These are phyloP conservation scores for Sclerurus mexicanus DNA, from an alignment of 2,113 vertebrate species.

Conservation along the genomic window DNA sequence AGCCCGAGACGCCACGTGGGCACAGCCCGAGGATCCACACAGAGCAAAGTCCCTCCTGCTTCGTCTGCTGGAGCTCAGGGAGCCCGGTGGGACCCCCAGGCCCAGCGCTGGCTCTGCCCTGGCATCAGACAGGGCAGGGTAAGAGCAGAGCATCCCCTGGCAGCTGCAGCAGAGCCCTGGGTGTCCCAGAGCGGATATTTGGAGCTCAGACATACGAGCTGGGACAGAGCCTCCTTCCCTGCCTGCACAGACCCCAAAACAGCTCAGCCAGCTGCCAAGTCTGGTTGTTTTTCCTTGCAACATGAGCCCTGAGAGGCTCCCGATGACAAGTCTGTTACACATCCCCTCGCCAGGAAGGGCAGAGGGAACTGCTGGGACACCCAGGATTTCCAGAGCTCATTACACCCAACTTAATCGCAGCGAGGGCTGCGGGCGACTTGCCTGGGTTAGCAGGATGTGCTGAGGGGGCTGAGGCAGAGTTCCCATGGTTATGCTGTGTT, in stretches of 20 bases:
- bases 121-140: neutral
- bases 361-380: neutral
- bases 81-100: neutral
- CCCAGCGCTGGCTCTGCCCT: neutral
- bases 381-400: neutral
- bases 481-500: neutral
- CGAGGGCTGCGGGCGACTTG: neutral
- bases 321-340: neutral
- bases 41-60: neutral
- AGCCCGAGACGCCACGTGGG: neutral
- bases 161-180: neutral
- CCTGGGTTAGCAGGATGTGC: neutral
- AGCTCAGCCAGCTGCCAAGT: neutral
- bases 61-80: rapidly evolving
- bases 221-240: neutral
- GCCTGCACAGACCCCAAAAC: neutral
- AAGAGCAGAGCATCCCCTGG: neutral
- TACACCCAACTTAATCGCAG: neutral
- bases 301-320: neutral
- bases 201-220: neutral
- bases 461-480: neutral
- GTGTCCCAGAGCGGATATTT: neutral
- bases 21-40: rapidly evolving
- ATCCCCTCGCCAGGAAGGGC: neutral
- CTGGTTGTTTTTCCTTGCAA: neutral